A percentile compares a stretch with the other conserved stretches of the same genome.
phyloP scores from a whole-genome alignment of 92 coral and sea anemone genomes.

The Umimayanthus chanpuru region DNA sequence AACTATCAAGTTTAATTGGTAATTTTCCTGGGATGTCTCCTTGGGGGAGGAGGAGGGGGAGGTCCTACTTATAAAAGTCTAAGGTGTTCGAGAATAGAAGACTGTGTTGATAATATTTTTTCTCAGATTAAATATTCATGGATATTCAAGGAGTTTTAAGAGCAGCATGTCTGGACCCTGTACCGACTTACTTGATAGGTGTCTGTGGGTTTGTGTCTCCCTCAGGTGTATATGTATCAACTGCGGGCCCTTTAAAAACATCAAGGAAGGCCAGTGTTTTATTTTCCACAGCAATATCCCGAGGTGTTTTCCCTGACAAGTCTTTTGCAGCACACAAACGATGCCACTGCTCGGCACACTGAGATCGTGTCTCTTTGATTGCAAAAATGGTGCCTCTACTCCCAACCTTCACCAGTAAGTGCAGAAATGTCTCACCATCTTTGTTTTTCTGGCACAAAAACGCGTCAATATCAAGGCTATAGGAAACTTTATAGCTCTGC shows the following conservation, averaged over 20 bases:
- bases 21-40: too few species aligned
- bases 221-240: neutral
- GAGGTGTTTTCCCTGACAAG: slow-evolving; percentile 26
- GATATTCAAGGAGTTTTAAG: neutral
- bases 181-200: neutral
- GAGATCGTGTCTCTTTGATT: neutral
- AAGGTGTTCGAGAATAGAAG: too few species aligned
- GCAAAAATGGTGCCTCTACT: slow-evolving; percentile 14
- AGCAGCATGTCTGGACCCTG: neutral
- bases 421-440: slow-evolving; percentile 38
- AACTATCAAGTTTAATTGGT: too few species aligned
- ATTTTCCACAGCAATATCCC: slow-evolving; percentile 22
- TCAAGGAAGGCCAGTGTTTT: slow-evolving; percentile 23
- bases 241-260: neutral
- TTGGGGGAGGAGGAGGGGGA: too few species aligned
- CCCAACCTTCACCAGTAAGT: slow-evolving; percentile 1
- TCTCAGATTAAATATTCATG: too few species aligned
- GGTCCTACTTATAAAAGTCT: too few species aligned
- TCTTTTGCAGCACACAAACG: slow-evolving; percentile 21
- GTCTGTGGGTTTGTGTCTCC: neutral
- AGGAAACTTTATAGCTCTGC: slow-evolving; percentile 11
- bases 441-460: slow-evolving; percentile 19
- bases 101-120: too few species aligned
- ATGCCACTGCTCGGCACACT: neutral
- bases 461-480: slow-evolving; percentile 15